Base-by-base conservation (phyloP, 1,140 invertebrate genomes). In the Bombus consobrinus region DNA sequence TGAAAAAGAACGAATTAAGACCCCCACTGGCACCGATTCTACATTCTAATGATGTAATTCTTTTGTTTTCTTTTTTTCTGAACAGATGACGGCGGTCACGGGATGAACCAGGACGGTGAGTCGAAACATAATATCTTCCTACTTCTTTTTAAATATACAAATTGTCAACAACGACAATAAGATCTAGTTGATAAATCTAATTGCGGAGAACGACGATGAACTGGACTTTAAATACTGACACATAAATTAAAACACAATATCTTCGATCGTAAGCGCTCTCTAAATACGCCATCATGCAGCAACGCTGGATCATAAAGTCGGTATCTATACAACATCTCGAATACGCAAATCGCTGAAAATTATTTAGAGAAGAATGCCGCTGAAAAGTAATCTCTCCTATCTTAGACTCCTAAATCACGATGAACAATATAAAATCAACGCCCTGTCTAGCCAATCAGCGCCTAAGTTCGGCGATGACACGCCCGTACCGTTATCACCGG, bases 51-150 rank as follows among this genome's bases (percentile, higher is more conserved):
- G 34, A 43, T 71, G 62, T 34, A 80, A 66, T 32, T 15, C 62
- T 62, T 88, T 82, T 84, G 39, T 91, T 91, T 82, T 92, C 81
- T 92, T 91, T 94, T 68, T 74, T 91, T 74, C 92, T 88, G 53
- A 82, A 83, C 86, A 94, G 94, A 94, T 93, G 94, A 95, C 83
- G 93, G 93, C 81, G 88, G 94, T 87, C 94, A 95, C 88, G 94
- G 94, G 75, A 94, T 94, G 93, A 94, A 95, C 89, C 94, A 95
- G 89, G 94, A 95, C 83, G 94, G 94, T 94, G 91, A 94, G 94
- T 95, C 62, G 28, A 15, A 41, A 66, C 34, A 22, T 22, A 28
- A 47, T 53, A 53, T 53, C 47, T 53, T 22, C 28, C 12, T 13
- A 62, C 3, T 4, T n/a, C 5, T n/a, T 32, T 18, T n/a, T n/a